Evolutionary conservation across 2,113 vertebrate genomes (phyloP).

Genomic region (Serranochromis macrocephalus): DNA sequence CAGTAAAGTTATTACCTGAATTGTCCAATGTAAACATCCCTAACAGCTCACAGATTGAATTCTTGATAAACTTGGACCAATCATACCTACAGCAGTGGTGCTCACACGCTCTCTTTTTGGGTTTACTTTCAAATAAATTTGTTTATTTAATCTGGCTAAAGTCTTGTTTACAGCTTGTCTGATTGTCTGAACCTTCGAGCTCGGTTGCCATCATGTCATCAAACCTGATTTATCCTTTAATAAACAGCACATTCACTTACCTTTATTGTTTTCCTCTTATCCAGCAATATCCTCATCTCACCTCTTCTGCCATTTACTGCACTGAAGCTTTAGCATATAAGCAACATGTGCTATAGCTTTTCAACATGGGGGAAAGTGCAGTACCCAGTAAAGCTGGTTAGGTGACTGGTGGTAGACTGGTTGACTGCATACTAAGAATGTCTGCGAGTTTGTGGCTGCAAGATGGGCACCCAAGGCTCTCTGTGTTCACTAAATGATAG

Average conservation of each 20-base stretch:
- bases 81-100: background rate
- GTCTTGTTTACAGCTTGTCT: background rate
- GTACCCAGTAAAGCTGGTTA: background rate
- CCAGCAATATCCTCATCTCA: background rate
- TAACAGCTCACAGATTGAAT: background rate
- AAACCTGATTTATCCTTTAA: background rate
- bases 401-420: background rate
- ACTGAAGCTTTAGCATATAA: background rate
- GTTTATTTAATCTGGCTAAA: background rate
- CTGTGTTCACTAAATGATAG: conserved; percentile 15
- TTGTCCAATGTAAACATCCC: background rate
- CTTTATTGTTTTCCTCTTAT: background rate
- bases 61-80: background rate
- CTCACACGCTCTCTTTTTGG: background rate
- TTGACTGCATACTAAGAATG: background rate
- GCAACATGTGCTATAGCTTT: conserved; percentile 8
- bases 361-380: background rate
- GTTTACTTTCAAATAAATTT: background rate
- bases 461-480: background rate
- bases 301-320: background rate
- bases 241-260: background rate
- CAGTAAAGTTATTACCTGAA: background rate
- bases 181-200: background rate
- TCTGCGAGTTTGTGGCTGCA: background rate
- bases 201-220: background rate